These are phyloP conservation scores for Raillietiella orientalis DNA, from an alignment of 2,888 invertebrate genomes.

Conservation along the genomic window DNA sequence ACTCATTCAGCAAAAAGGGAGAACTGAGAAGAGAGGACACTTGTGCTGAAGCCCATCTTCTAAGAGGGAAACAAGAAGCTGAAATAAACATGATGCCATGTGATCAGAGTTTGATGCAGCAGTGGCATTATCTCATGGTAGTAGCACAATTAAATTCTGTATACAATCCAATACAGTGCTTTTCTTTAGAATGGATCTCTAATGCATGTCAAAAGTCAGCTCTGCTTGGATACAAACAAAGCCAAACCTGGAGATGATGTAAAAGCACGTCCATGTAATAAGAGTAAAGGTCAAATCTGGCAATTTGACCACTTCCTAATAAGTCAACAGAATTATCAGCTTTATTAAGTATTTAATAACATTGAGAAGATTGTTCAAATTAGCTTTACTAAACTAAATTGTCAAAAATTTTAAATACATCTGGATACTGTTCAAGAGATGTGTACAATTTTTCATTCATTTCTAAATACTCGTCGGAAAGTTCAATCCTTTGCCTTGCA, in stretches of 20 bases:
- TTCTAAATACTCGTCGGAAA: conserved; percentile 19
- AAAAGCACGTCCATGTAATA: background rate
- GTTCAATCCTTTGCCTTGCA: conserved; percentile 14
- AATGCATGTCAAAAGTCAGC: background rate
- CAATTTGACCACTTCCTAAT: no score
- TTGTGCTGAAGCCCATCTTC: conserved; percentile 26
- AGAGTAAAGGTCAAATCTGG: background rate
- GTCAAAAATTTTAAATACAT: conserved; percentile 19
- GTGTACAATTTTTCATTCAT: conserved; percentile 16
- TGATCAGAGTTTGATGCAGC: no score
- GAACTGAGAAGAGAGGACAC: conserved; percentile 40
- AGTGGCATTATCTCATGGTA: no score
- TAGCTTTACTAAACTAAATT: no score
- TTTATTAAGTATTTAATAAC: no score
- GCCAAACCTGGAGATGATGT: background rate
- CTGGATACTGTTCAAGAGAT: conserved; percentile 20
- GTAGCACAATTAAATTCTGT: no score
- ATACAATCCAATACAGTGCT: no score
- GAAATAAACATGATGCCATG: no score
- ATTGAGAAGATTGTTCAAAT: no score
- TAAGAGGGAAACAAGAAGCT: no score
- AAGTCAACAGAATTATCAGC: no score
- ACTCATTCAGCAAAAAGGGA: conserved; percentile 29
- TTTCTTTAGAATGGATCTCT: no score
- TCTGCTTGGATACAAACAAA: background rate